These are phyloP conservation scores for Zosterops borbonicus DNA, from an alignment of 2,113 vertebrate genomes.

Conservation along the genomic window DNA sequence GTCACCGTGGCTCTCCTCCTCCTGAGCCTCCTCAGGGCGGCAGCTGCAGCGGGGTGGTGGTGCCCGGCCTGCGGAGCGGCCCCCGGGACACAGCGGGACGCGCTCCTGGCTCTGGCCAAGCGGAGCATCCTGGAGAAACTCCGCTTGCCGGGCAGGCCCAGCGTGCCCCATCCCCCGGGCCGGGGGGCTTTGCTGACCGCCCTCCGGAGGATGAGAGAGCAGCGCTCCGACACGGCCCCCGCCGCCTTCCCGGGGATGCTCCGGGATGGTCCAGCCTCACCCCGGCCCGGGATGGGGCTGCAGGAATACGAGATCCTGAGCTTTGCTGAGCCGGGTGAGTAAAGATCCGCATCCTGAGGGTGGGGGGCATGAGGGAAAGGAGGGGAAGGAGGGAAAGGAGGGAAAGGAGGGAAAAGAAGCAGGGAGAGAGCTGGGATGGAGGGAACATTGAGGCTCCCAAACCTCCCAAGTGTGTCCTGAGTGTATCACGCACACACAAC, in stretches of 20 bases:
- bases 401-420: no score
- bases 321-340: constrained; percentile 89
- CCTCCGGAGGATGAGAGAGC: constrained; percentile 75
- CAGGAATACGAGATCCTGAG: constrained; percentile 90
- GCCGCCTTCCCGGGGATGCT: rapidly evolving
- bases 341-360: rapidly evolving
- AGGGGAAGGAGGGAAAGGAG: not conserved
- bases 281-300: constrained; percentile 38
- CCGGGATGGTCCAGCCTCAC: constrained; percentile 41
- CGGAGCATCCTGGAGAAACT: constrained; percentile 87
- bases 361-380: rapidly evolving
- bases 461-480: rapidly evolving
- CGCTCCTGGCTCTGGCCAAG: constrained; percentile 83
- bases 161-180: constrained; percentile 76
- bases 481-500: rapidly evolving
- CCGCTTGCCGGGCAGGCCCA: constrained; percentile 83
- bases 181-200: constrained; percentile 77
- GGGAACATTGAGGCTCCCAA: not conserved
- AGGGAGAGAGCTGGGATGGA: rapidly evolving
- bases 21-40: not conserved
- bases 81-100: constrained; percentile 67
- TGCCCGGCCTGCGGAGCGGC: constrained; percentile 76
- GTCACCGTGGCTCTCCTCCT: not conserved
- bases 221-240: not conserved
- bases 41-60: not conserved